Base-by-base conservation (phyloP, 2,797 vertebrate genomes). In the Oryzias sinensis region DNA sequence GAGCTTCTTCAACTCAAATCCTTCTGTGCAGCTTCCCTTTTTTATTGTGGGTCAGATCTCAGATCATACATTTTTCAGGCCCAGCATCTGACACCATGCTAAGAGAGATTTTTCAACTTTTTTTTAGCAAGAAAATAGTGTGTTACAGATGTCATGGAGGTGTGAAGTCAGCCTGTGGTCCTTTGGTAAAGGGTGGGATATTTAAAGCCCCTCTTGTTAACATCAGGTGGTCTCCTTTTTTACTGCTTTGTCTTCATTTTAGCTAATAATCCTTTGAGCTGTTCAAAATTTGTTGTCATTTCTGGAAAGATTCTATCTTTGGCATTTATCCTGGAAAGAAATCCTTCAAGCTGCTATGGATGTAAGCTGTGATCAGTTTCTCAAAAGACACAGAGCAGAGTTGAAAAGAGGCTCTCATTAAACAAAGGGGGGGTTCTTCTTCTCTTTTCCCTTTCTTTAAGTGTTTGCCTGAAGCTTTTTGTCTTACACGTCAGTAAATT, bases 31-130 rank as follows among this genome's bases (percentile, higher is more conserved):
- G 81, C 83, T 81, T 78, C 81, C 81, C 68, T 79, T 70, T 18
- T 85, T 83, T 70, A 83, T 90, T 86, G 85, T 88, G 80, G 79
- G 80, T 87, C 68, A 55, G 85, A 81, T 84, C 86, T 84, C 79
- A 80, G 45, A 80, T 86, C 71, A 87, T 90, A 81, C 87, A 90
- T 90, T 86, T 91, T 92, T 90, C 86, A 90, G 89, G 76, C 56
- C 74, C 7, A 82, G 82, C 85, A 87, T 91, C 87, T 87, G 87
- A 90, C 86, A 89, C 85, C 79, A 68, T 85, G 81, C 84, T 79
- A 76, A 78, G 83, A 83, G 82, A 87, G 82, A 88, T 82, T 86
- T 89, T 89, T 87, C 82, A 76, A 75, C 65, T 55, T 72, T 77
- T 79, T 58, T 64, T 59, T 52, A 77, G 71, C 83, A 75, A 81